Percentiles rank a stretch among this genome's conserved stretches.
Conservation (phyloP, 1,140 invertebrate species). For the Drosophila mauritiana region DNA sequence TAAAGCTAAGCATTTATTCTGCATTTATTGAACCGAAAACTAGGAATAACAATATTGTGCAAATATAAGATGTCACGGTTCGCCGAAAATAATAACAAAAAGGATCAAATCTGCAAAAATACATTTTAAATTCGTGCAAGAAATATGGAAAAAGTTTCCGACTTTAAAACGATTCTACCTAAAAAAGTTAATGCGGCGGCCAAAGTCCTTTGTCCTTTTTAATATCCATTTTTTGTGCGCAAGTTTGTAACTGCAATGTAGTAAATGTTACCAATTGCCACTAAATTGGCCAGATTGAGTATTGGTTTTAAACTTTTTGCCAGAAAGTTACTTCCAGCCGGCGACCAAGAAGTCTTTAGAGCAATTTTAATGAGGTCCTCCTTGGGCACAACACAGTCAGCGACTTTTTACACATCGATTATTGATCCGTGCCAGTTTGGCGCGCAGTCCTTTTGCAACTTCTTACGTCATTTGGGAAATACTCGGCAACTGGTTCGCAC, state of each 20-base stretch:
- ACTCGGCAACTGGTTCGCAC: conserved; percentile 44
- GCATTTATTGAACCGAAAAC: conserved; percentile 26
- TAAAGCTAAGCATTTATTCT: background rate
- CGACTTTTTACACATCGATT: conserved; percentile 54
- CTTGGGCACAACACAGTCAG: conserved; percentile 22
- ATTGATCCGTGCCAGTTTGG: conserved; percentile 55
- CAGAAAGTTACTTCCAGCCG: background rate
- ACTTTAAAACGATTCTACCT: too few relatives aligned
- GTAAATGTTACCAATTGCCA: background rate
- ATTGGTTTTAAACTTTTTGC: background rate
- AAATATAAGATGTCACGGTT: conserved; percentile 15
- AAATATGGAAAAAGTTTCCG: too few relatives aligned
- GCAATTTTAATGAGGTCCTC: conserved; percentile 30
- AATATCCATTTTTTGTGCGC: too few relatives aligned
- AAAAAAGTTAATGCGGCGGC: background rate
- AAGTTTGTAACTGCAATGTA: background rate
- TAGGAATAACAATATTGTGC: conserved; percentile 6
- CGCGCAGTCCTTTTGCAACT: conserved; percentile 56
- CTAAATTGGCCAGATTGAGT: conserved; percentile 1
- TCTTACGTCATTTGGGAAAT: conserved; percentile 60
- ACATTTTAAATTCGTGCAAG: too few relatives aligned
- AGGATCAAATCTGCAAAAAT: too few relatives aligned
- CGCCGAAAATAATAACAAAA: background rate
- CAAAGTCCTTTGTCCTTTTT: too few relatives aligned
- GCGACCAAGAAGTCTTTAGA: background rate